Evolutionary conservation across 2,797 vertebrate genomes (phyloP), one percentile per base, ranked within the genome.

Genomic region (Philypnodon macrostomus): DNA sequence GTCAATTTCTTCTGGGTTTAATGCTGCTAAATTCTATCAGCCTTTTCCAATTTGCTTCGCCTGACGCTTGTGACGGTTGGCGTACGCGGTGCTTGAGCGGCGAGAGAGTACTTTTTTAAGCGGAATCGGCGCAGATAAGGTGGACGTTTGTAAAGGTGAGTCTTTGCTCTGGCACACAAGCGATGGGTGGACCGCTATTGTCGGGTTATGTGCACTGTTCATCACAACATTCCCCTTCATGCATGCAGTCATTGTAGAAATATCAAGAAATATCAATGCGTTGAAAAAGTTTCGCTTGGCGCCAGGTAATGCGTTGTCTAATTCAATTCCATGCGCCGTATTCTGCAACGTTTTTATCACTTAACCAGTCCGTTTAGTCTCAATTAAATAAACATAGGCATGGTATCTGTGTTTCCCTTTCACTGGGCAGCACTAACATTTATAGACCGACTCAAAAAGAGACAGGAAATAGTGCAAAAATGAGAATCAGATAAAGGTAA

Each of bases 131-230:
- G 40, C 38, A 36, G 41, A 68, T 55, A 75, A 77, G 76, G 77
- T 82, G 80, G 73, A 67, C 41, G 42, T 65, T 16, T 51, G 54
- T 69, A 70, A 79, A 85, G 83, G 84, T 85, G 73, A 84, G 80
- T 57, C 6, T 31, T 0, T 9, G 7, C 35, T 2, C 13, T 12
- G 53, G 41, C 40, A 59, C 39, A 24, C 8, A 7, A 15, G 24
- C 46, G 51, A 24, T 8, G 40, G 53, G 2, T 2, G 12, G 11
- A n/a, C 37, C 19, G 37, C 37, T 9, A 19, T 24, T 15, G 21
- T 23, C 6, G 3, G 21, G n/a, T n/a, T 23, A 23, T 23, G 21
- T 23, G 21, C 3, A 6, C 21, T 23, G 21, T 6, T 23, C 21
- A 23, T 3, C 21, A n/a, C n/a, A n/a, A n/a, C n/a, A n/a, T n/a